These are phyloP conservation scores for Artemia sinica DNA, from an alignment of 2,888 invertebrate species.

Conservation along the genomic window DNA sequence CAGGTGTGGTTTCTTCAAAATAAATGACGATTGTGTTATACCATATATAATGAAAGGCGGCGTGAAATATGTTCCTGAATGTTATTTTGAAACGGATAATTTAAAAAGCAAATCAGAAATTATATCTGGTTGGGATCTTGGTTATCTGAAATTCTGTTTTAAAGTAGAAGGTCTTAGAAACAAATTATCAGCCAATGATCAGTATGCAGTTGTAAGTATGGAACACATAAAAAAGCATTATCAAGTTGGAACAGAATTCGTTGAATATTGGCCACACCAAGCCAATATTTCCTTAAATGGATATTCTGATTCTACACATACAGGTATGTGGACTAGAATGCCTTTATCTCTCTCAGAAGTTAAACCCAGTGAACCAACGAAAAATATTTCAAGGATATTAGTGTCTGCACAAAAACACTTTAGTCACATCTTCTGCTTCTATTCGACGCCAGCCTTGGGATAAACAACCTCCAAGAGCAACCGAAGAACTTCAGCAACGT, in stretches of 20 bases:
- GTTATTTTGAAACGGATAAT: constrained; percentile 80
- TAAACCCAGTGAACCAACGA: too few species aligned
- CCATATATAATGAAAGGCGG: constrained; percentile 69
- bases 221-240: constrained; percentile 78
- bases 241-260: constrained; percentile 70
- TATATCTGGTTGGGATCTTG: constrained; percentile 60
- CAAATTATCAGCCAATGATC: constrained; percentile 74
- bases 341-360: not conserved
- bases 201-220: constrained; percentile 73
- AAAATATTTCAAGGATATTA: too few species aligned
- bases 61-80: constrained; percentile 67
- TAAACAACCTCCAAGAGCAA: too few species aligned
- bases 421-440: too few species aligned
- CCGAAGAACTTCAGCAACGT: too few species aligned
- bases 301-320: not conserved
- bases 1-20: constrained; percentile 74
- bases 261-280: constrained; percentile 64
- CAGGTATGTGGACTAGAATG: not conserved
- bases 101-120: constrained; percentile 68
- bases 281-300: constrained; percentile 14
- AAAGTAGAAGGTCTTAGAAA: constrained; percentile 82
- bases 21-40: constrained; percentile 80
- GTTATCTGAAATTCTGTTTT: constrained; percentile 82
- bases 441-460: too few species aligned
- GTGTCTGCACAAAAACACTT: too few species aligned